Base-by-base conservation (phyloP, 2,113 vertebrate genomes). In the Chiloscyllium plagiosum region DNA sequence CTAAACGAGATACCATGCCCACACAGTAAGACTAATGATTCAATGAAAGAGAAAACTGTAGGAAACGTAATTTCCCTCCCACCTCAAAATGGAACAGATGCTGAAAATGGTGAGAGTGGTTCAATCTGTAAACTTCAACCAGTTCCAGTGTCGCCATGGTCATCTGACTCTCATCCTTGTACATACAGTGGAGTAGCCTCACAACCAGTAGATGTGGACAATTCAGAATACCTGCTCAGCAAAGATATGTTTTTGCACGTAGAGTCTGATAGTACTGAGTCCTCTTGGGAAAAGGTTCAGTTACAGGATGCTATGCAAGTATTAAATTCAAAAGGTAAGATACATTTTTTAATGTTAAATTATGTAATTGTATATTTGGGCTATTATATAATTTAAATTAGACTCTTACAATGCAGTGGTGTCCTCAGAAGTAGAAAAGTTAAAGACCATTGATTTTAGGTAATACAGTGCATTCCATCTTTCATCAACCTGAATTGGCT, bases 81-180 rank as follows among this genome's bases (percentile, higher is more conserved):
- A 85, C 96, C 96, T 0, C 97, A 97, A 96, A 97, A 96, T 0
- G 96, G 96, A 69, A 96, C 96, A 1, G 96, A 85, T 10, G 78
- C 96, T 0, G 96, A 47, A 66, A 17, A 24, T 2, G 52, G 96
- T 0, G 83, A 96, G 95, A 96, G 96, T 2, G 96, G 24, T 26
- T 29, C 96, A 0, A 85, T 96, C n/a, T 92, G 96, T 20, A 95
- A 50, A 13, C 12, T 95, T 94, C 97, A 96, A 96, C 94, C n/a
- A 0, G 95, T 96, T 19, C n/a, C 96, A 0, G 96, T 1, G 2
- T 95, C 69, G 12, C 37, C 70, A 26, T 96, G 96, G 96, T 96
- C 96, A 0, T 29, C 72, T n/a, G 96, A 96, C 24, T 95, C 96
- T 96, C 97, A 97, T 96, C 96, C 96, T 96, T 96, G 96, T 0